Percentiles rank a stretch among this genome's conserved stretches.
phyloP scores from a whole-genome alignment of 2,797 vertebrate genomes.

The Amazona finschi region DNA sequence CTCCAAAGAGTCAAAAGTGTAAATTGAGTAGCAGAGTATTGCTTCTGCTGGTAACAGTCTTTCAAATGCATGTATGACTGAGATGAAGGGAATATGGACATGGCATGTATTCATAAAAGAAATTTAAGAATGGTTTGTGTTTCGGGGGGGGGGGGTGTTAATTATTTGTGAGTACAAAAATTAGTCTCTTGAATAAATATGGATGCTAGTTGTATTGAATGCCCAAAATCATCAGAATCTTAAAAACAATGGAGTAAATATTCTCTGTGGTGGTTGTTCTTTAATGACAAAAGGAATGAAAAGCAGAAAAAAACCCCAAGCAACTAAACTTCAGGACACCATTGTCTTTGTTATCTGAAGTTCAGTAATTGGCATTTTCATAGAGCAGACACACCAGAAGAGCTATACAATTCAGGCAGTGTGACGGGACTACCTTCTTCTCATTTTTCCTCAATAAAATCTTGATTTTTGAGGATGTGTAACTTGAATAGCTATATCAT shows the following conservation, averaged over 20 bases:
- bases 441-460: background rate
- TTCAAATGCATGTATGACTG: background rate
- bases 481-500: background rate
- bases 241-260: background rate
- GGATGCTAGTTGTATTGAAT: background rate
- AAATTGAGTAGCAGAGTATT: background rate
- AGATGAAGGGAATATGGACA: background rate
- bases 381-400: background rate
- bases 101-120: background rate
- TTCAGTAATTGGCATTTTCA: background rate
- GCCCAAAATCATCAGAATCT: background rate
- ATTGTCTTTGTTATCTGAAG: background rate
- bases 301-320: background rate
- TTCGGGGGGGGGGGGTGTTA: background rate
- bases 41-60: background rate
- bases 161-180: background rate
- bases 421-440: background rate
- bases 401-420: background rate
- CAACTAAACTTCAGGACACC: background rate
- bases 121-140: background rate
- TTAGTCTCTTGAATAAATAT: background rate
- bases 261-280: background rate
- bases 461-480: background rate
- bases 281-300: background rate
- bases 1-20: background rate